Base-by-base conservation (phyloP, 2,113 vertebrate genomes). In the Ochotona princeps region DNA sequence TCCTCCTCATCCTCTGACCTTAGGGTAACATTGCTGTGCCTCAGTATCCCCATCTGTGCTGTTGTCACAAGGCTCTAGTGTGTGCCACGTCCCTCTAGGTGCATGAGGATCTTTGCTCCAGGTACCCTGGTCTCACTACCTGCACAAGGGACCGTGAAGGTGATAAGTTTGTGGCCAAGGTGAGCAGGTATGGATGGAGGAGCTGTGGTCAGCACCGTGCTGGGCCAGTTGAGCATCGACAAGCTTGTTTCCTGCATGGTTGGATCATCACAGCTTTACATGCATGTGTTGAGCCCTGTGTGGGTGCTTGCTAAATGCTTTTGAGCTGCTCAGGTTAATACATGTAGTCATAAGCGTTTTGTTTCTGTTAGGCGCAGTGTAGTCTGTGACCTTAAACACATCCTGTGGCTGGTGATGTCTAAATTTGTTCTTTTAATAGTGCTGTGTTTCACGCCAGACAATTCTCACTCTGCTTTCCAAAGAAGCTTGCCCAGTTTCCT, bases 391-490 rank as follows among this genome's bases (percentile, higher is more conserved):
- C 66, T 65, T 67, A 73, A 76, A 76, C 7, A 28, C 12, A 23
- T 85, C 26, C 1, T 49, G 18, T 83, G n/a, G 28, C 35, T 61
- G 32, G 76, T 54, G 63, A n/a, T 26, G 4, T 84, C 32, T 51
- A 79, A 69, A 73, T 14, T 18, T 93, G 26, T 20, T 83, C 25
- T 83, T 4, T 73, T 63, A 47, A 15, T 44, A 28, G 32, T 54
- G 69, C 73, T 32, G 28, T 63, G 61, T 79, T 87, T 94, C 74
- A 51, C 95, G 92, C 92, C 96, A 93, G 89, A 63, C 57, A 93
- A 91, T 75, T 60, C 91, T 96, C 90, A 85, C 38, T 90, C 92
- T 32, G 85, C 92, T 97, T 97, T 57, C 96, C 96, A 97, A 89
- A 97, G 91, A 87, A 88, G 35, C 89, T 97, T 95, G 94, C 83